Conservation (phyloP, 2,888 invertebrate genomes). For the Tolmerus cingulatus region DNA sequence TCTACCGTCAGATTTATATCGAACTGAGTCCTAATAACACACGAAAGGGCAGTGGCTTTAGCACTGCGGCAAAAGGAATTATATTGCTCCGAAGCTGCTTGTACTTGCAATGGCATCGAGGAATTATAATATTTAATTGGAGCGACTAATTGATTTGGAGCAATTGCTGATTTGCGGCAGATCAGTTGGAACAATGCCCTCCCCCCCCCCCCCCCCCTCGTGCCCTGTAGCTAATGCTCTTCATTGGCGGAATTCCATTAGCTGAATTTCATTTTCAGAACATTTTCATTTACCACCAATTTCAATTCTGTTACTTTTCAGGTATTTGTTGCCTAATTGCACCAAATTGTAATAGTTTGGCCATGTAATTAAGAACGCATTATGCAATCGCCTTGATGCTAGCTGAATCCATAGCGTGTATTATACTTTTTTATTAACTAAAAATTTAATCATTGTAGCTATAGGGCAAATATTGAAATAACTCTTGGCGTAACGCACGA, state of each 20-base stretch:
- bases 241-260: neutral
- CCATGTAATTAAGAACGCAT: neutral
- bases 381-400: neutral
- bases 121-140: conserved; percentile 27
- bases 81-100: neutral
- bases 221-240: neutral
- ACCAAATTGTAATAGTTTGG: neutral
- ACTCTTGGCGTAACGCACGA: too few species aligned
- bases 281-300: neutral
- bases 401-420: neutral
- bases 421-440: neutral
- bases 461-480: neutral
- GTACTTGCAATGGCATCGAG: neutral
- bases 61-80: conserved; percentile 2
- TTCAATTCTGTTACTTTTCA: neutral
- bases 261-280: neutral
- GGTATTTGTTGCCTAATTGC: neutral
- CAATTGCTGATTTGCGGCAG: neutral
- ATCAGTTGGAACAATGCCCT: neutral
- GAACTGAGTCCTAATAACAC: conserved; percentile 2
- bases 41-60: conserved; percentile 10
- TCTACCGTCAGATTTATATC: conserved; percentile 25
- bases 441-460: neutral
- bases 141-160: neutral
- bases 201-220: neutral